Evolutionary conservation across 2,888 invertebrate species (phyloP).

Genomic region (Bruchidius siliquastri): DNA sequence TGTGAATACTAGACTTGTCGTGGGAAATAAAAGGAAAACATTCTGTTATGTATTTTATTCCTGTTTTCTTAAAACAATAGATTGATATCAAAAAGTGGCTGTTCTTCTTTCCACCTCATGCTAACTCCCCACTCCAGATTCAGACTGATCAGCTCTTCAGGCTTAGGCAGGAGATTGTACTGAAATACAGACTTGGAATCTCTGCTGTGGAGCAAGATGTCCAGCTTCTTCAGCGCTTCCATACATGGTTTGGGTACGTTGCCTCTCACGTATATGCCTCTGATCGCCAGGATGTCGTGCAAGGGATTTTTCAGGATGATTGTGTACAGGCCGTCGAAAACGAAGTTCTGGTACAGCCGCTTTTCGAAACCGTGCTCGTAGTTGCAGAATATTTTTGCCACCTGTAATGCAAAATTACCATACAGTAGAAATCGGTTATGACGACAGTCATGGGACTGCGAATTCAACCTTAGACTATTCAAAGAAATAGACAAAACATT

Average conservation of each 20-base stretch:
- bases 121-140: constrained; percentile 42
- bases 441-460: too few species aligned
- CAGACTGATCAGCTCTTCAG: constrained; percentile 37
- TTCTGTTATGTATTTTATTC: not conserved
- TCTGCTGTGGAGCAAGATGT: constrained; percentile 30
- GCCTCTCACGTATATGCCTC: constrained; percentile 32
- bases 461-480: too few species aligned
- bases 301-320: constrained; percentile 33
- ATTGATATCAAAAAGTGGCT: not conserved
- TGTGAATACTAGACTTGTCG: too few species aligned
- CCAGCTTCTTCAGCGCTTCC: constrained; percentile 36
- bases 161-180: constrained; percentile 35
- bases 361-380: constrained; percentile 36
- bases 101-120: constrained; percentile 18
- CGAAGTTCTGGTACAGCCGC: constrained; percentile 33
- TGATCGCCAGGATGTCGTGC: constrained; percentile 30
- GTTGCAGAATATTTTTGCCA: constrained; percentile 33
- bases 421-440: too few species aligned
- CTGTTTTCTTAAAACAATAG: not conserved
- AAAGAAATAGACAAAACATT: too few species aligned
- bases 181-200: constrained; percentile 32
- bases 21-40: too few species aligned
- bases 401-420: not conserved
- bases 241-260: constrained; percentile 34
- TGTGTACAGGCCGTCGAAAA: constrained; percentile 28